Evolutionary conservation across 2,113 vertebrate genomes (phyloP).

Genomic region (Neotragus pygmaeus): DNA sequence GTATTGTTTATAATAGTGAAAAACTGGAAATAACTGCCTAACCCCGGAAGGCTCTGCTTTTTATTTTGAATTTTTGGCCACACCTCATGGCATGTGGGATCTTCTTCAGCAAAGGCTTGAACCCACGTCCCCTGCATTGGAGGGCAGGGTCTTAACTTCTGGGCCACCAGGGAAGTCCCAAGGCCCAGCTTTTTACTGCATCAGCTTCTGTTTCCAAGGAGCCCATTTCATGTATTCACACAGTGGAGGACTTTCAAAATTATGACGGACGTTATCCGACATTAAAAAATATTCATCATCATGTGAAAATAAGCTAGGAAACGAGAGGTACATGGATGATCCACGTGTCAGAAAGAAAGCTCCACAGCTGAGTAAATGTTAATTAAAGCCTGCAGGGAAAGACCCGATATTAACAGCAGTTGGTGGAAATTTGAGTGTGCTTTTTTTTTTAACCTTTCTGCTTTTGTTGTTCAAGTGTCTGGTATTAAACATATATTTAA

Average conservation of each 20-base stretch:
- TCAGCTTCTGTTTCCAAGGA: not conserved
- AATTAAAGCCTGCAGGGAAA: not conserved
- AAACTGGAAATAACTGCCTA: not conserved
- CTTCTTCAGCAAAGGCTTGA: not conserved
- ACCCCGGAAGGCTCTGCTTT: not conserved
- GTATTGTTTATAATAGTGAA: not conserved
- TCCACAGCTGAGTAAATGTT: not conserved
- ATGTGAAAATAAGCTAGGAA: not conserved
- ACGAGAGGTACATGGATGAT: not conserved
- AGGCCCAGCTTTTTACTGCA: not conserved
- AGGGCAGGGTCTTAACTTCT: not conserved
- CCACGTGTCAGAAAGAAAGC: not conserved
- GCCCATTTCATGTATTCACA: rapidly evolving
- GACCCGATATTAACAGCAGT: not conserved
- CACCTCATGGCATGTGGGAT: not conserved
- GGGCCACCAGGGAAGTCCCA: not conserved
- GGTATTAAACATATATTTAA: not conserved
- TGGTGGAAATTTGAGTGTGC: not conserved
- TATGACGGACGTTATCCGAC: not conserved
- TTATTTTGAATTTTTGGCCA: not conserved
- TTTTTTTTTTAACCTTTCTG: not conserved
- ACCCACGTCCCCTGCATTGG: not conserved
- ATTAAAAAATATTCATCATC: not conserved
- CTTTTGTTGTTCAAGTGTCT: not conserved
- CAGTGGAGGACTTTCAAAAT: not conserved